Conservation (phyloP, 1,140 invertebrate genomes). For the Linepithema humile region DNA sequence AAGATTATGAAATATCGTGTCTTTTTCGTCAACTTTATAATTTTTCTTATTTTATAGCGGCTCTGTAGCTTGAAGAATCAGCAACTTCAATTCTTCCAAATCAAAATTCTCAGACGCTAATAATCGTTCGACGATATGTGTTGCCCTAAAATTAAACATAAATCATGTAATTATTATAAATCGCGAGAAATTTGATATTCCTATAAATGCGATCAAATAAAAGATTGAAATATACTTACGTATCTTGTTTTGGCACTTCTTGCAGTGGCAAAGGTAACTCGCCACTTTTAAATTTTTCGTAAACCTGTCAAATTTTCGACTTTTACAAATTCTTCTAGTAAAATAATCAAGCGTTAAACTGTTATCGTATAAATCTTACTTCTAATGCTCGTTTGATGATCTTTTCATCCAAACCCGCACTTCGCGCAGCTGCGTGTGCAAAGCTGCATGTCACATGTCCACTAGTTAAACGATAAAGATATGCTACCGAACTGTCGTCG, state of each 20-base stretch:
- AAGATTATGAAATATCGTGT: neutral
- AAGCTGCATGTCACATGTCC: slow-evolving; percentile 69
- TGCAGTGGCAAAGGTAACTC: slow-evolving; percentile 45
- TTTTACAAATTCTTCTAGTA: neutral
- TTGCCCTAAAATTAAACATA: slow-evolving; percentile 60
- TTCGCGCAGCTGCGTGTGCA: slow-evolving; percentile 70
- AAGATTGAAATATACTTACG: slow-evolving; percentile 42
- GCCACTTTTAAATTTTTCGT: slow-evolving; percentile 49
- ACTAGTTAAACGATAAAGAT: slow-evolving; percentile 66
- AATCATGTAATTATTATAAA: neutral
- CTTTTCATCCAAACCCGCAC: slow-evolving; percentile 59
- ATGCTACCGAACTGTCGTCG: slow-evolving; percentile 62
- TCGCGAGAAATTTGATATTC: too few relatives aligned
- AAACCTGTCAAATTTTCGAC: slow-evolving; percentile 53
- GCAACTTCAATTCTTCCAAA: slow-evolving; percentile 59
- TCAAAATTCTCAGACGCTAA: slow-evolving; percentile 10
- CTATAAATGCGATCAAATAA: neutral
- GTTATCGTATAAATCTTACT: too few relatives aligned
- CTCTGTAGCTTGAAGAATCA: slow-evolving; percentile 44
- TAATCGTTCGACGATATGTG: slow-evolving; percentile 48
- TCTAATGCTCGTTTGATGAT: slow-evolving; percentile 62
- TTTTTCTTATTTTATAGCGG: neutral
- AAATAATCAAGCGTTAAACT: neutral
- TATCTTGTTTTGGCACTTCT: slow-evolving; percentile 33
- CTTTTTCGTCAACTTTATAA: neutral